Base-by-base conservation (phyloP, 2,113 vertebrate species). In the Bubo bubo region DNA sequence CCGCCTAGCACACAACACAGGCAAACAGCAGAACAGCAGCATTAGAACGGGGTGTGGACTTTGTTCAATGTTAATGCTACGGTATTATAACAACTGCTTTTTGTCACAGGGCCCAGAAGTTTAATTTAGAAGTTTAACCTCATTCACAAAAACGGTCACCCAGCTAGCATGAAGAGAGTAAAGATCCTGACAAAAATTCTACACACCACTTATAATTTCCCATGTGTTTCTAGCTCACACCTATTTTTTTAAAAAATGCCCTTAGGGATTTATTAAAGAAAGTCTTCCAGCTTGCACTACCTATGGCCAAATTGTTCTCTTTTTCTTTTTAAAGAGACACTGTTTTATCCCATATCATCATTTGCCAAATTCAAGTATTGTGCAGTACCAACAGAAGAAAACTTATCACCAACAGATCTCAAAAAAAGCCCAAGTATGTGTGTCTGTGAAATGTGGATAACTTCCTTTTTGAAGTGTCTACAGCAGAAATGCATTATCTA, bases 401-500 rank as follows among this genome's bases (percentile, higher is more conserved):
- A 1, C 15, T 17, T 30, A 47, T 8, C 41, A 34, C 34, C 32
- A 77, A 13, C 16, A 77, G 43, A 72, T 41, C 35, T 43, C 21
- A 35, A 47, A 24, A 55, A 32, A 32, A 24, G 23, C n/a, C 20
- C 2, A 4, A 45, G 17, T 5, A 32, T 2, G 21, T 5, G 3
- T 13, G 3, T 0, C 41, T 24, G 4, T 19, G 26, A 35, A 72
- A 39, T 1, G 8, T 1, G 21, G 30, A 9, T 9, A 72, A 45
- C 13, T 12, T 17, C 43, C 10, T 45, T 74, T 63, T 35, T 23
- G 27, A 62, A 5, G 8, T 2, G 7, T 3, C 41, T 35, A 19
- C 24, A 41, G 34, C 37, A 50, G 53, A 35, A 66, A 37, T 1
- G 9, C 21, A 10, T n/a, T 37, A 2, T 14, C 30, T 5, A 16